Evolutionary conservation across 2,113 vertebrate genomes (phyloP), one percentile per base, ranked within the genome.

Genomic region (Ceratotherium simum): DNA sequence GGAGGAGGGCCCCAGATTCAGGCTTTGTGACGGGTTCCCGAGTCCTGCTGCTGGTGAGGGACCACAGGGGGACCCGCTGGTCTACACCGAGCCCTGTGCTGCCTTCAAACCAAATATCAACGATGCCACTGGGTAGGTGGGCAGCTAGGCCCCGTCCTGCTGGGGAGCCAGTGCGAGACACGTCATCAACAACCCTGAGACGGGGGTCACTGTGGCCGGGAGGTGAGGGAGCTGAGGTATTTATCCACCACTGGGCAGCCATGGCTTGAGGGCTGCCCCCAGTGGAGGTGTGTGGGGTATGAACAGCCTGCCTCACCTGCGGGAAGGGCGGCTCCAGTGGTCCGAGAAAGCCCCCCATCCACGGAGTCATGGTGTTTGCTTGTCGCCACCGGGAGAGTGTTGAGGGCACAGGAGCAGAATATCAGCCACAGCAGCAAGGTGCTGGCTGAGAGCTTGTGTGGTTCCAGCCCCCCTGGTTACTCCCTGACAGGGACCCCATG

Each of bases 111-210:
- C 16, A 8, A 3, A 1, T 0, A 0, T 2, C 12, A 60, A 18
- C 0, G 0, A 0, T 0, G 3, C 10, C 27, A 2, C 42, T 2
- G n/a, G 75, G 36, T 11, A 6, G 62, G 51, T 0, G 6, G 42
- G 62, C 62, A 17, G 42, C 83, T 9, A 42, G n/a, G 36, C 36
- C 36, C 31, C 5, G 0, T 6, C 12, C 39, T 56, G 0, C 67
- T 7, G 3, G 17, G 21, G 46, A 33, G 0, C 51, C 29, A 2
- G 3, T 1, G 13, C 5, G 12, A 33, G 10, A 12, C 3, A 0
- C 42, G 1, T 51, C 46, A 4, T 3, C 36, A 7, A 2, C 67
- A 20, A 21, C 93, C 73, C 6, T 11, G 16, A 12, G 31, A 1
- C 27, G 1, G 46, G n/a, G 42, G 9, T 54, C 46, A 8, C 12